Conservation (phyloP, 2,113 vertebrate genomes). For the Sceloporus undulatus region DNA sequence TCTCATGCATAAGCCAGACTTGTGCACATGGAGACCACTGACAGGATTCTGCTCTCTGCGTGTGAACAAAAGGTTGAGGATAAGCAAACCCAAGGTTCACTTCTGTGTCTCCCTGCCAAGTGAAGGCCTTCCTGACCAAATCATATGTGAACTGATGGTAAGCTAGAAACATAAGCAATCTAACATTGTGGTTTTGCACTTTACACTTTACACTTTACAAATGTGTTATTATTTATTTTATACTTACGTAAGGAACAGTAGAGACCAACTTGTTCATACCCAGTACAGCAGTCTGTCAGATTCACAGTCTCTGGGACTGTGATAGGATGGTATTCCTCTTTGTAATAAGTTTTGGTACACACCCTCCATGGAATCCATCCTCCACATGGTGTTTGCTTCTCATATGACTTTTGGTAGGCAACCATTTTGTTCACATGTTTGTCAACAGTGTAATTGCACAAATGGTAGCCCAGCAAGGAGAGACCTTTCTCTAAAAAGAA, state of each 20-base stretch:
- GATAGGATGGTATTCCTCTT: constrained; percentile 65
- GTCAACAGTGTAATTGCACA: constrained; percentile 81
- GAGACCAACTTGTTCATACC: constrained; percentile 84
- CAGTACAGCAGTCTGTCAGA: constrained; percentile 83
- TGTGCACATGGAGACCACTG: too few relatives aligned
- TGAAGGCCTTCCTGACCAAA: too few relatives aligned
- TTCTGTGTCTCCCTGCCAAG: too few relatives aligned
- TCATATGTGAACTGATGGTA: not conserved
- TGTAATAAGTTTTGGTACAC: constrained; percentile 80
- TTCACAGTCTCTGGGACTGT: constrained; percentile 69
- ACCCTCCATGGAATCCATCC: constrained; percentile 86
- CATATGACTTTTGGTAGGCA: constrained; percentile 73
- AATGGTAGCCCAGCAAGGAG: constrained; percentile 82
- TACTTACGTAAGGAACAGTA: constrained; percentile 89
- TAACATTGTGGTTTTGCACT: not conserved
- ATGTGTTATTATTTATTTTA: constrained; percentile 5
- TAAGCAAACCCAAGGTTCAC: too few relatives aligned
- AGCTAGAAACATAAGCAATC: not conserved
- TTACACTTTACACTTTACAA: not conserved
- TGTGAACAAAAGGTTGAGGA: too few relatives aligned
- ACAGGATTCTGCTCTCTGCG: too few relatives aligned
- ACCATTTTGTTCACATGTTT: constrained; percentile 70
- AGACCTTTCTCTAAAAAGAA: constrained; percentile 78
- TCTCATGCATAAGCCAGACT: too few relatives aligned
- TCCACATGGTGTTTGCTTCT: constrained; percentile 75